A percentile compares a stretch with the other conserved stretches of the same genome.
phyloP scores from a whole-genome alignment of 2,113 vertebrate species.

The Salvelinus namaycush region DNA sequence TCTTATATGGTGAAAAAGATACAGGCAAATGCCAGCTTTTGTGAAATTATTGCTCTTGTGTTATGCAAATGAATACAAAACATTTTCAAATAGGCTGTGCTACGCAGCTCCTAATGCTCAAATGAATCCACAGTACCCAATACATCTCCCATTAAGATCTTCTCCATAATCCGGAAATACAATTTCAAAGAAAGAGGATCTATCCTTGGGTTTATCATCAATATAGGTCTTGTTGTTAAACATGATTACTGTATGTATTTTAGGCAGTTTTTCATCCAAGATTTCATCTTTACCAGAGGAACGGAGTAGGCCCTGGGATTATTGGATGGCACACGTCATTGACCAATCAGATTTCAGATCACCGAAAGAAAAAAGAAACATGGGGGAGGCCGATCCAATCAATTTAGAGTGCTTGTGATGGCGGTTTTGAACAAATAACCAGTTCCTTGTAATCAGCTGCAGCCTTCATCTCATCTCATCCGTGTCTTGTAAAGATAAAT shows the following conservation, averaged over 20 bases:
- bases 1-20: conserved; percentile 9
- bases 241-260: neutral
- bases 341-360: conserved; percentile 19
- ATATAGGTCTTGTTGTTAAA: neutral
- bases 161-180: neutral
- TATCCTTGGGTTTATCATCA: conserved; percentile 4
- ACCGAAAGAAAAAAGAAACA: neutral
- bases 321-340: neutral
- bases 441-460: conserved; percentile 10
- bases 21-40: conserved; percentile 4
- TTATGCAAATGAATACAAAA: conserved; percentile 26
- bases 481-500: too few species aligned
- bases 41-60: conserved; percentile 54
- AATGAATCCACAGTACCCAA: neutral
- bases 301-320: too few species aligned
- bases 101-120: too few species aligned
- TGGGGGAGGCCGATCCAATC: neutral
- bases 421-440: conserved; percentile 71
- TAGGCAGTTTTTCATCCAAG: neutral
- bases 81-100: neutral
- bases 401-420: conserved; percentile 52
- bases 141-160: conserved; percentile 13
- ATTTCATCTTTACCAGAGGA: neutral
- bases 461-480: neutral
- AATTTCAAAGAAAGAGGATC: neutral